Evolutionary conservation across 2,888 invertebrate genomes (phyloP), one percentile per base, ranked within the genome.

Genomic region (Rhorus exstirpatorius): DNA sequence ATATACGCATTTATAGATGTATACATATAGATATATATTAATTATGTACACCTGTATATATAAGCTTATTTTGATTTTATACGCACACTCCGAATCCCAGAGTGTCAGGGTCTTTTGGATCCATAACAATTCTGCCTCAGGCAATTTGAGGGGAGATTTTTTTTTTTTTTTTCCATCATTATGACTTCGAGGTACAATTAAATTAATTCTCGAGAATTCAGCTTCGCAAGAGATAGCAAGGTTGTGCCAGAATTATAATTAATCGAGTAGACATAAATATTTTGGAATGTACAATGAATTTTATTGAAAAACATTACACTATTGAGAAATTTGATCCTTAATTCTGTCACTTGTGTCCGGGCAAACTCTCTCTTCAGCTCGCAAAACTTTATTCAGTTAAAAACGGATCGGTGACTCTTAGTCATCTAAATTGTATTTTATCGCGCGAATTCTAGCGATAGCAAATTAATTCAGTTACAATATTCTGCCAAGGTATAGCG

Each of bases 41-140:
- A 24, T 7, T 24, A 31, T 31, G 17, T 35, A 35, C 58, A 35
- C 17, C 35, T 55, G 26, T 55, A 8, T 55, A 14, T 31, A 14
- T 8, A 14, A 12, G 10, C 2, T 3, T 14, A 58, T 58, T 31
- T 35, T 58, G 21, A 58, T 31, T 35, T 58, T 58, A 35, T 58
- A 14, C 35, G 31, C 35, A 58, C 10, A 10, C 35, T 17, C 35
- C 35, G 10, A 19, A 58, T 10, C 31, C 55, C 26, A n/a, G n/a
- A 14, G 35, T 10, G 58, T 35, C 31, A 58, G 17, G 26, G 12
- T 51, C 21, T 26, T 46, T 19, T 21, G 38, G 51, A 38, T 68
- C 38, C 51, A 68, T 68, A 53, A 67, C 67, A 10, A 21, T 31
- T 53, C 7, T 38, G 7, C 67, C 67, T 35, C 51, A 38, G 51